These are phyloP conservation scores for Lamprotornis superbus DNA, from an alignment of 2,113 vertebrate genomes.

Conservation along the genomic window DNA sequence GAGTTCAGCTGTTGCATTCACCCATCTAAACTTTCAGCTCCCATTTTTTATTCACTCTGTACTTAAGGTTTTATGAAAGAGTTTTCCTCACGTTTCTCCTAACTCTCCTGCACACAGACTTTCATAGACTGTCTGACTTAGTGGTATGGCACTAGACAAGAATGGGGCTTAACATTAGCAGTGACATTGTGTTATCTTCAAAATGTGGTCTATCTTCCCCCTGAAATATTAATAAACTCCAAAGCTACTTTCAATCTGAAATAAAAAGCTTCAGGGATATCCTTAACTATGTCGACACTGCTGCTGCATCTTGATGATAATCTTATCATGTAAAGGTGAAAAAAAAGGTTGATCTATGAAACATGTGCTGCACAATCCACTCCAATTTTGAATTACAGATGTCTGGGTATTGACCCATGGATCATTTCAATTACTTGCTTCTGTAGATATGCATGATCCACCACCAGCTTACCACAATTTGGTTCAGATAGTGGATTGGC, in stretches of 20 bases:
- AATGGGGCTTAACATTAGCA: conserved; percentile 31
- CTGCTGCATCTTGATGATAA: conserved; percentile 54
- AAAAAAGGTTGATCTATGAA: conserved; percentile 29
- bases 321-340: conserved; percentile 45
- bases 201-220: conserved; percentile 32
- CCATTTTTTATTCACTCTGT: neutral
- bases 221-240: conserved; percentile 54
- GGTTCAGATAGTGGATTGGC: conserved; percentile 15
- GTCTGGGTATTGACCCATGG: conserved; percentile 35
- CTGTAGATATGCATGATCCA: conserved; percentile 33
- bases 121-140: neutral
- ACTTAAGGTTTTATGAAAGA: neutral
- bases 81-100: conserved; percentile 19
- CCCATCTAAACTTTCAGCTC: neutral
- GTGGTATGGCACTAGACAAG: conserved; percentile 12
- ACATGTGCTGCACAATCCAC: neutral
- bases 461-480: neutral
- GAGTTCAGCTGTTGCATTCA: neutral
- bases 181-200: conserved; percentile 49
- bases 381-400: conserved; percentile 25
- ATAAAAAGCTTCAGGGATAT: conserved; percentile 35
- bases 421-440: conserved; percentile 55
- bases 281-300: neutral
- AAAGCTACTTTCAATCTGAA: conserved; percentile 35
- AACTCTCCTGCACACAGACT: neutral